Percentiles rank a stretch among this genome's conserved stretches.
phyloP scores from a whole-genome alignment of 2,888 invertebrate species.

The Homarus gammarus region DNA sequence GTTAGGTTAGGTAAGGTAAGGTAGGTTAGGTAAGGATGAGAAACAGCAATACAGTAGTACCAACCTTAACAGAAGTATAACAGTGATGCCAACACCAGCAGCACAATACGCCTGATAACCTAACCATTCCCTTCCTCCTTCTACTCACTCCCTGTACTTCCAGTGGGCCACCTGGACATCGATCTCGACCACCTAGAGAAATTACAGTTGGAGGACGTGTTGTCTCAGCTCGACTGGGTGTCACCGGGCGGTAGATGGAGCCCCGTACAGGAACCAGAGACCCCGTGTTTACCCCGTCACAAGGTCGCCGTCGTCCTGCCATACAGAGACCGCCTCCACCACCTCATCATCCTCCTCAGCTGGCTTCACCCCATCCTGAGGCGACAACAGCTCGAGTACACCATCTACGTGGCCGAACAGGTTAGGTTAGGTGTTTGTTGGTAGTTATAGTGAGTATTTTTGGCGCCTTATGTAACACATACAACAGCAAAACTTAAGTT shows the following conservation, averaged over 20 bases:
- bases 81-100: too few relatives aligned
- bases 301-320: slow-evolving; percentile 96
- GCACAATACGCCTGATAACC: not conserved
- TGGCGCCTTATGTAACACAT: too few relatives aligned
- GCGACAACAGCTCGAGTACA: slow-evolving; percentile 93
- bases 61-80: too few relatives aligned
- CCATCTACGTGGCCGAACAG: slow-evolving; percentile 95
- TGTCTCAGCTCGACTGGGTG: slow-evolving; percentile 67
- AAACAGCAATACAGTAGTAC: too few relatives aligned
- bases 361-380: slow-evolving; percentile 65
- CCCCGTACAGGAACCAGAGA: slow-evolving; percentile 50
- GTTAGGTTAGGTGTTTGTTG: too few relatives aligned
- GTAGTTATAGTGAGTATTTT: too few relatives aligned
- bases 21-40: too few relatives aligned
- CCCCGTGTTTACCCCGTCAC: slow-evolving; percentile 85
- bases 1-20: too few relatives aligned
- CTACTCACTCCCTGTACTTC: not conserved
- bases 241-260: slow-evolving; percentile 71
- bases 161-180: slow-evolving; percentile 64
- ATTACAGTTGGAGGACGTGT: slow-evolving; percentile 36
- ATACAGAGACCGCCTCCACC: slow-evolving; percentile 87
- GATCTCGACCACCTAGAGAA: slow-evolving; percentile 44
- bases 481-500: not conserved
- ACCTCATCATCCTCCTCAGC: slow-evolving; percentile 77
- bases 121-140: not conserved